These are phyloP conservation scores for Pangasianodon hypophthalmus DNA, from an alignment of 2,113 vertebrate species.

Conservation along the genomic window DNA sequence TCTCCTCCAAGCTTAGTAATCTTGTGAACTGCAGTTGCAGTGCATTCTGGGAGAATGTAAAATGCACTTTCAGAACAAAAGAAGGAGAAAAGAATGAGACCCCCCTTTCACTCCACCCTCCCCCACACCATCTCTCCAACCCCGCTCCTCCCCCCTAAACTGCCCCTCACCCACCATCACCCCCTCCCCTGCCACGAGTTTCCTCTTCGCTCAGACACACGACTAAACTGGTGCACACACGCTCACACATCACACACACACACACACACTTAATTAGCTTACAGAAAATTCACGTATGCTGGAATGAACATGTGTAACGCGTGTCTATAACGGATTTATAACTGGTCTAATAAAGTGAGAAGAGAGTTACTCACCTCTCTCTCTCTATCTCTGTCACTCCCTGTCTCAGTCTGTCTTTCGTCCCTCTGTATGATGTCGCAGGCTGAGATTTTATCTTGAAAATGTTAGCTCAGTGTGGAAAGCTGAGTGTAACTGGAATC, in stretches of 20 bases:
- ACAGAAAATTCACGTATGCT: background rate
- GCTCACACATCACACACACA: background rate
- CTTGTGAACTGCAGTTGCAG: background rate
- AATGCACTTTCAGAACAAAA: slow-evolving; percentile 7
- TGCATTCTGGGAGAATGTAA: background rate
- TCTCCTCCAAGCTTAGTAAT: background rate
- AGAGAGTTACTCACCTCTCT: too few species aligned
- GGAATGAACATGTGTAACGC: too few species aligned
- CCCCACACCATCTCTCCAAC: background rate
- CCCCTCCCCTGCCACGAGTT: background rate
- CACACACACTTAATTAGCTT: background rate
- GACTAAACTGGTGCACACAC: background rate
- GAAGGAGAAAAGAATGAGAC: background rate
- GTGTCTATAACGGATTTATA: background rate
- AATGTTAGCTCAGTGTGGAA: slow-evolving; percentile 13
- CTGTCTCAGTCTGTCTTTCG: background rate
- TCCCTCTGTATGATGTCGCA: background rate
- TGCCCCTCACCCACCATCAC: slow-evolving; percentile 8
- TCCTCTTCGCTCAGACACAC: background rate
- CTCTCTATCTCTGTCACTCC: background rate
- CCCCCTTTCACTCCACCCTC: background rate
- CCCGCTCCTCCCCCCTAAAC: background rate
- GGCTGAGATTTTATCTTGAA: background rate
- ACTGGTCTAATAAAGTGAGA: background rate
- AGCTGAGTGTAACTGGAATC: background rate